Evolutionary conservation across 2,888 invertebrate genomes (phyloP), one percentile per base, ranked within the genome.

Genomic region (Trichogramma dendrolimi): DNA sequence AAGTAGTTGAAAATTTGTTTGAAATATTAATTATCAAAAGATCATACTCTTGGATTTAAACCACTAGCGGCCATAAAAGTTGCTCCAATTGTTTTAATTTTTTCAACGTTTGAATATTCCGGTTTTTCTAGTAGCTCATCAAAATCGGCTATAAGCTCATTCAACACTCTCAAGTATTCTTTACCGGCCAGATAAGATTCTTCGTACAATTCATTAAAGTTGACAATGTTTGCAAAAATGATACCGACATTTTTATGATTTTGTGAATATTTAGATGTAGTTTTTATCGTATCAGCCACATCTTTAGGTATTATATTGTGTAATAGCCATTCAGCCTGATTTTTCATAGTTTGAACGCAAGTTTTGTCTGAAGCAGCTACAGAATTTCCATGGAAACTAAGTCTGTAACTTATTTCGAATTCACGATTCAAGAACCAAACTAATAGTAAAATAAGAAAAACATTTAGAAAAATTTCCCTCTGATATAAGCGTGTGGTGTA

Each of bases 41-140:
- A 55, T 48, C 7, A 60, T 72, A 88, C 83, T 63, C 85, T 85
- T 0, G 94, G 92, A 80, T 97, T 94, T 61, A 98, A 82, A 0
- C 97, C 97, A 63, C 95, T 93, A 0, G 97, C 97, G 1, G 96
- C 97, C 97, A 98, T 98, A 73, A 96, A 96, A 0, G 96, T 95
- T 68, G 94, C 92, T 5, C 94, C 95, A 65, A 97, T 97, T 0
- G 97, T 96, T 80, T 98, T 98, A 67, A 98, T 98, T 81, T 98
- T 98, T 78, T 97, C 96, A 5, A 98, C 93, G 70, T 91, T 89
- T 49, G 87, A 86, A 72, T 91, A 96, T 68, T 92, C 88, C 0
- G 88, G 85, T 50, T 89, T 84, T 63, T 91, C 90, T 6, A 98
- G 80, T 55, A 97, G 81, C 73, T 96, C 96, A 75, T 98, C 97